phyloP scores from a whole-genome alignment of 2,888 invertebrate genomes.

The Entomobrya proxima region DNA sequence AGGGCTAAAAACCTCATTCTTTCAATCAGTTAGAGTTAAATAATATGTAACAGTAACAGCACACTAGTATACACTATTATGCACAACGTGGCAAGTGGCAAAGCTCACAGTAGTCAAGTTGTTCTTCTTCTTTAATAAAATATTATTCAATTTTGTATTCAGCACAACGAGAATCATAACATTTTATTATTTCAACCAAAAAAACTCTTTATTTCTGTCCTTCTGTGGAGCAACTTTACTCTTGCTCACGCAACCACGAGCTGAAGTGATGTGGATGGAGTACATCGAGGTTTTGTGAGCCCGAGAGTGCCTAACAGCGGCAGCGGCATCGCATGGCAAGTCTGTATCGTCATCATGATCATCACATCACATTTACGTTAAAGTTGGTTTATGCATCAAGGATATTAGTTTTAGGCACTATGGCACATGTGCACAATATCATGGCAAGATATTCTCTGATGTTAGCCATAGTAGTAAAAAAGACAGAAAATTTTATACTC shows the following conservation, averaged over 20 bases:
- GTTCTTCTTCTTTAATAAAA: conserved; percentile 13
- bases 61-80: no score
- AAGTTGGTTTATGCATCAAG: conserved; percentile 27
- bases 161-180: conserved; percentile 32
- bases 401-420: conserved; percentile 7
- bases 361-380: conserved; percentile 12
- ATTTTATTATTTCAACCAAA: conserved; percentile 3
- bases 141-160: conserved; percentile 37
- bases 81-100: not conserved
- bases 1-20: not conserved
- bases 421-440: not conserved
- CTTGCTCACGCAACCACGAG: conserved; percentile 60
- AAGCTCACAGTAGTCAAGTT: not conserved
- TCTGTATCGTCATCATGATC: conserved; percentile 17
- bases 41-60: not conserved
- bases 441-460: not conserved
- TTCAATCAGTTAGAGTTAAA: not conserved
- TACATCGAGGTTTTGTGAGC: conserved; percentile 34
- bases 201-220: not conserved
- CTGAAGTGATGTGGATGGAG: conserved; percentile 38
- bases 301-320: no score
- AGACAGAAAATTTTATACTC: not conserved
- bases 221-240: conserved; percentile 40
- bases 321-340: not conserved
- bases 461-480: no score